phyloP scores from a whole-genome alignment of 2,113 vertebrate species.

The Panurus biarmicus region DNA sequence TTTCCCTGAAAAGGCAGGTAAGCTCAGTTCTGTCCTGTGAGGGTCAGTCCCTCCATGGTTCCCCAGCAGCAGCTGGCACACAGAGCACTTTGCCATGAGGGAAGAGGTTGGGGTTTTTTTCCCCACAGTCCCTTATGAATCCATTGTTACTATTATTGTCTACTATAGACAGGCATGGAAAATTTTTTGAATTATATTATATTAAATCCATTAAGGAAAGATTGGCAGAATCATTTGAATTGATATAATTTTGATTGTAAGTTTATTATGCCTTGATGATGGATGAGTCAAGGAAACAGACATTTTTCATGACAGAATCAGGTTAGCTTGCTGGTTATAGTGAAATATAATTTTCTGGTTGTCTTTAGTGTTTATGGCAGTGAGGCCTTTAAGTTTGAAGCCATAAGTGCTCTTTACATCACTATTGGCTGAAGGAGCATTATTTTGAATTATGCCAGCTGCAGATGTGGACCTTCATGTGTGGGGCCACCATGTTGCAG shows the following conservation, averaged over 20 bases:
- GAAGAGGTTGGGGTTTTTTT: background rate
- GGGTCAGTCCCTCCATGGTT: background rate
- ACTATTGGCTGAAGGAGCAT: background rate
- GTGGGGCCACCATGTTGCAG: background rate
- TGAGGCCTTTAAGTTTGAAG: conserved; percentile 8
- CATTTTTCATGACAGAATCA: conserved; percentile 33
- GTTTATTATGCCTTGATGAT: conserved; percentile 55
- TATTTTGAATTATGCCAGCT: background rate
- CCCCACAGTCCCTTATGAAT: background rate
- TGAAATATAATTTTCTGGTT: conserved; percentile 48
- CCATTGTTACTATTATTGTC: background rate
- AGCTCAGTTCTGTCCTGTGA: background rate
- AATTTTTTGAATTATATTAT: background rate
- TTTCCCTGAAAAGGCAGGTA: background rate
- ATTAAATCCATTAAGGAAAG: conserved; percentile 33
- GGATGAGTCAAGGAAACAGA: conserved; percentile 49
- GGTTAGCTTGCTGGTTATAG: conserved; percentile 22
- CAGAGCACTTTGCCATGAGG: background rate
- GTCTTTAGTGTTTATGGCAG: conserved; percentile 3
- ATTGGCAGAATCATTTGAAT: conserved; percentile 39
- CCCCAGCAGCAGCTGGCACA: background rate
- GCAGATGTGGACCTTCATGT: background rate
- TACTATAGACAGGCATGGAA: background rate
- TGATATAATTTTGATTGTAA: conserved; percentile 58
- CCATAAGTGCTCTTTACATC: background rate